phyloP scores from a whole-genome alignment of 2,113 vertebrate species.

The Morone chrysops region DNA sequence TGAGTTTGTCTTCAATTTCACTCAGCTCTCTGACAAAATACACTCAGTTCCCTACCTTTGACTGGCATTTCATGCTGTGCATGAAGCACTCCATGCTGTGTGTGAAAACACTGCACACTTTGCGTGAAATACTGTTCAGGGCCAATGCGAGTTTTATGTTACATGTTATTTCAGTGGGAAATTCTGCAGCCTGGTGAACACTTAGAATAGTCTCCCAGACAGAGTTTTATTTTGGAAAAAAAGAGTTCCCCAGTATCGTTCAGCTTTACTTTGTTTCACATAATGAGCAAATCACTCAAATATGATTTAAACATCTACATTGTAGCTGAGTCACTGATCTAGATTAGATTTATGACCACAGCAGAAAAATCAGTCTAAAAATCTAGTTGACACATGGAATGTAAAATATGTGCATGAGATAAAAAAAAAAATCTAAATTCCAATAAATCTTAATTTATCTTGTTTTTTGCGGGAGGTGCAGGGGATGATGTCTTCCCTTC shows the following conservation, averaged over 20 bases:
- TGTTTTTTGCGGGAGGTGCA: background rate
- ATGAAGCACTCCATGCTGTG: constrained; percentile 13
- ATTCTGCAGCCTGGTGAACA: background rate
- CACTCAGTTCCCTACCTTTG: background rate
- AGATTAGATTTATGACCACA: background rate
- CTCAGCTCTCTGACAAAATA: background rate
- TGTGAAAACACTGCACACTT: background rate
- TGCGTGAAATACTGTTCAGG: constrained; percentile 7
- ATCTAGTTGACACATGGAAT: background rate
- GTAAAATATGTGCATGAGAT: background rate
- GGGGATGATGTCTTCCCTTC: background rate
- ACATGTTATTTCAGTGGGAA: background rate
- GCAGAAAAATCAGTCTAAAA: background rate
- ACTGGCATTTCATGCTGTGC: constrained; percentile 8
- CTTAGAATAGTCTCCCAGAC: background rate
- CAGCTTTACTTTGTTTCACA: background rate
- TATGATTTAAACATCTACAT: background rate
- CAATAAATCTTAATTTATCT: background rate
- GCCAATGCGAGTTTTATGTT: background rate
- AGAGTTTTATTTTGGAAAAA: background rate
- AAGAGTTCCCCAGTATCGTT: background rate
- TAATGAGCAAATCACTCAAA: background rate
- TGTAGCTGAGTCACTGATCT: background rate
- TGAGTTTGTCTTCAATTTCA: too few relatives aligned
- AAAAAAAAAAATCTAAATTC: too few relatives aligned